Percentiles rank a stretch among this genome's conserved stretches.
Evolutionary conservation across 2,888 invertebrate genomes (phyloP).

Genomic region (Dolichopus griseipennis): DNA sequence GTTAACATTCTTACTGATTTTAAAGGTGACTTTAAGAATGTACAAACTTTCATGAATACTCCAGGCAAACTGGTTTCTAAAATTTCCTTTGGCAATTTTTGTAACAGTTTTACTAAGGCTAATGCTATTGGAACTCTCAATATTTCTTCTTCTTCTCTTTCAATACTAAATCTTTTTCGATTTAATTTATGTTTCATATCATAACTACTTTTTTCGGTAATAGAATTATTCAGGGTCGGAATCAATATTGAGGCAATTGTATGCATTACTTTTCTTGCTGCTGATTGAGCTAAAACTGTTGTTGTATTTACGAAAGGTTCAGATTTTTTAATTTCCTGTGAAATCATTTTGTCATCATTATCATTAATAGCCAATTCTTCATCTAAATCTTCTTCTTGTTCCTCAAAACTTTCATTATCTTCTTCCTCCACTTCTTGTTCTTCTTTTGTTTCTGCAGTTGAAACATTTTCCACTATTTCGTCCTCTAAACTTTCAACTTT

Average conservation of each 20-base stretch:
- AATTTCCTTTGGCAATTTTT: slow-evolving; percentile 69
- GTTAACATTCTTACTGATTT: slow-evolving; percentile 78
- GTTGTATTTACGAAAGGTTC: slow-evolving; percentile 35
- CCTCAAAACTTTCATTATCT: slow-evolving; percentile 34
- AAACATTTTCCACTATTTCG: slow-evolving; percentile 27
- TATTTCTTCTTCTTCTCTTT: slow-evolving; percentile 85
- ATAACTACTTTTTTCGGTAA: slow-evolving; percentile 60
- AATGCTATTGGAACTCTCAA: slow-evolving; percentile 84
- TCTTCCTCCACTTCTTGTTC: slow-evolving; percentile 28
- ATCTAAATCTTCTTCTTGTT: slow-evolving; percentile 33
- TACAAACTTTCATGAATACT: slow-evolving; percentile 79
- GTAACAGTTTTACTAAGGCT: slow-evolving; percentile 83
- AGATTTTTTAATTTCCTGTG: slow-evolving; percentile 24
- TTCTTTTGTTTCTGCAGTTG: slow-evolving; percentile 40
- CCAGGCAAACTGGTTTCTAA: slow-evolving; percentile 71
- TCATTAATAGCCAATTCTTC: slow-evolving; percentile 28
- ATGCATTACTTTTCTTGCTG: slow-evolving; percentile 66
- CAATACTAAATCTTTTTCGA: slow-evolving; percentile 55
- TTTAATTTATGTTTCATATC: slow-evolving; percentile 73
- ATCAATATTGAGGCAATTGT: slow-evolving; percentile 62
- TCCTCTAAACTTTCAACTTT: slow-evolving; percentile 22
- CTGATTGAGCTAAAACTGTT: slow-evolving; percentile 55
- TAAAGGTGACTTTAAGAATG: slow-evolving; percentile 80
- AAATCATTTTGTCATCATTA: slow-evolving; percentile 31
- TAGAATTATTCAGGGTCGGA: slow-evolving; percentile 67